Evolutionary conservation across 2,888 invertebrate species (phyloP).

Genomic region (Hirtodrosophila histrioides): DNA sequence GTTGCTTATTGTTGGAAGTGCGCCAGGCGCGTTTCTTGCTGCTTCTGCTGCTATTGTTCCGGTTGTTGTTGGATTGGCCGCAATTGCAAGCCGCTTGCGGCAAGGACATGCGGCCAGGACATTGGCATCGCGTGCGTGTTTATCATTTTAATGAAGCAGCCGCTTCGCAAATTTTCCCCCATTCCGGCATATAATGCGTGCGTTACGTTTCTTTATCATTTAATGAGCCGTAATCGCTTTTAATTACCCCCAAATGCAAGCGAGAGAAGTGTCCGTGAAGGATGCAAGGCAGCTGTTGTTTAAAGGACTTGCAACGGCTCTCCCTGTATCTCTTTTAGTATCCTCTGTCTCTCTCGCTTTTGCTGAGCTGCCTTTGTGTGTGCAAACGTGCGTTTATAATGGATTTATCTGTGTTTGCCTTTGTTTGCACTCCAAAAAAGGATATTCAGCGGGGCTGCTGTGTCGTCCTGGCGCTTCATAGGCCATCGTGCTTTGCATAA

Average conservation of each 20-base stretch:
- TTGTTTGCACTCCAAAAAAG: slow-evolving; percentile 45
- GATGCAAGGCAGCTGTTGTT: slow-evolving; percentile 20
- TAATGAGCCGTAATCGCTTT: slow-evolving; percentile 68
- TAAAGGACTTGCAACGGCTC: slow-evolving; percentile 38
- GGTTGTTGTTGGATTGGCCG: slow-evolving; percentile 53
- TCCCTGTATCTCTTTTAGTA: neutral
- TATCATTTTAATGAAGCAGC: slow-evolving; percentile 65
- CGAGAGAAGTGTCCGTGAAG: no score
- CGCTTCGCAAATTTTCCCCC: slow-evolving; percentile 28
- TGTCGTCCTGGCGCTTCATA: slow-evolving; percentile 32
- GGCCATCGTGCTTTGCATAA: slow-evolving; percentile 65
- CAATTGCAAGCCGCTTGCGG: slow-evolving; percentile 73
- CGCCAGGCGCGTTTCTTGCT: slow-evolving; percentile 55
- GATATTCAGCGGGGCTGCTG: slow-evolving; percentile 38
- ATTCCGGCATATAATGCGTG: slow-evolving; percentile 43
- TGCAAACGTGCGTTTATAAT: slow-evolving; percentile 73
- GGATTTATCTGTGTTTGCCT: slow-evolving; percentile 65
- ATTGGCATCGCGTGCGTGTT: slow-evolving; percentile 61
- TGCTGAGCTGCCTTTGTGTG: slow-evolving; percentile 44
- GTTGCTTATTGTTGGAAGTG: slow-evolving; percentile 67
- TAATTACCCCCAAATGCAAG: slow-evolving; percentile 52
- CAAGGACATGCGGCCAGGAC: slow-evolving; percentile 55
- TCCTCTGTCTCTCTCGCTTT: neutral
- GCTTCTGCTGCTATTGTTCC: slow-evolving; percentile 31
- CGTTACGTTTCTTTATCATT: slow-evolving; percentile 63